A percentile compares a stretch with the other conserved stretches of the same genome.
Evolutionary conservation across 1,140 invertebrate genomes (phyloP).

Genomic region (Globodera rostochiensis): DNA sequence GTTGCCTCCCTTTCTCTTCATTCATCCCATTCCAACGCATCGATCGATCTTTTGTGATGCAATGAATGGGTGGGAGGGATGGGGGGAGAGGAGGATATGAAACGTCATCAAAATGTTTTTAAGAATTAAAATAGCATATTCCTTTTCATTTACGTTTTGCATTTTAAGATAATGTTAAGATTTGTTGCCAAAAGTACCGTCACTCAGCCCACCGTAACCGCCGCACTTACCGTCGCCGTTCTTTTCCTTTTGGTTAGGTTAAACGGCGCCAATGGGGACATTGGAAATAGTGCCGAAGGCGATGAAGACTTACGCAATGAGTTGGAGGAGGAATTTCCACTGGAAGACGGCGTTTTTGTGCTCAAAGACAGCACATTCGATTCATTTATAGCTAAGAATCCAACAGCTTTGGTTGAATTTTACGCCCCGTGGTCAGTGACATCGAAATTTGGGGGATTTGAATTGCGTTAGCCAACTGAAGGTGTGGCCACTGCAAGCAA

Average conservation of each 20-base stretch:
- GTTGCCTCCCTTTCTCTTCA: too few relatives aligned
- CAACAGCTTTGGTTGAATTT: slow-evolving; percentile 51
- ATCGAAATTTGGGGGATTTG: background rate
- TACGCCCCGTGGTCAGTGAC: slow-evolving; percentile 55
- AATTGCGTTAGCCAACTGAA: slow-evolving; percentile 20
- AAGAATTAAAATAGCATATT: too few relatives aligned
- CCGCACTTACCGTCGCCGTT: background rate
- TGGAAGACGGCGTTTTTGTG: slow-evolving; percentile 49
- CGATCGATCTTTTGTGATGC: too few relatives aligned
- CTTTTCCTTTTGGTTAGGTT: slow-evolving; percentile 9
- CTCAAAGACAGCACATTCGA: slow-evolving; percentile 54
- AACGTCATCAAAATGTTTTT: background rate
- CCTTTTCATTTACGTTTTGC: too few relatives aligned
- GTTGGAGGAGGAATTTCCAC: slow-evolving; percentile 21
- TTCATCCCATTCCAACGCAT: background rate
- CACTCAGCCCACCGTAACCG: background rate
- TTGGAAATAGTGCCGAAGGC: background rate
- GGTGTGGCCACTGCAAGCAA: slow-evolving; percentile 63
- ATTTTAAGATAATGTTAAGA: background rate
- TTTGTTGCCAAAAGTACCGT: background rate
- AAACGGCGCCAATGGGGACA: background rate
- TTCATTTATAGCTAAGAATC: slow-evolving; percentile 46
- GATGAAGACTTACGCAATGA: slow-evolving; percentile 13
- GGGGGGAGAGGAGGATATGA: background rate
- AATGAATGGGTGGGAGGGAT: too few relatives aligned